Evolutionary conservation across 2,888 invertebrate genomes (phyloP).

Genomic region (Melinaea menophilus): DNA sequence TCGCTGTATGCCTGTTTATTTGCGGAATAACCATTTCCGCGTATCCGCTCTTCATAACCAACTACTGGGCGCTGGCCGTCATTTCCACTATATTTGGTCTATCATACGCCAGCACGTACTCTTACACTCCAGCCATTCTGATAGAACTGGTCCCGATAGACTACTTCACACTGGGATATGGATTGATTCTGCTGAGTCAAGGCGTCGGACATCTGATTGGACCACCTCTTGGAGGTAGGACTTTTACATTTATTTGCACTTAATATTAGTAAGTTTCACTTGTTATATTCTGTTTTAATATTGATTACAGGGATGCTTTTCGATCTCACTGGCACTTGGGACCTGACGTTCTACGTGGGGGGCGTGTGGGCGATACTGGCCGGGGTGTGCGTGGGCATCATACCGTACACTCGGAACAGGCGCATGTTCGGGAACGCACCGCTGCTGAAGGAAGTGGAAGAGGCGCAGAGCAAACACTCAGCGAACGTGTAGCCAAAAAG

Average conservation of each 20-base stretch:
- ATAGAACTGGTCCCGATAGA: slow-evolving; percentile 93
- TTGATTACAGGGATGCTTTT: slow-evolving; percentile 53
- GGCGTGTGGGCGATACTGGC: slow-evolving; percentile 61
- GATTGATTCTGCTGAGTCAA: slow-evolving; percentile 90
- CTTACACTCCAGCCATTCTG: slow-evolving; percentile 92
- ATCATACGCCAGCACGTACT: slow-evolving; percentile 93
- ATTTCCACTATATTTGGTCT: slow-evolving; percentile 87
- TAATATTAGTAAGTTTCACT: background rate
- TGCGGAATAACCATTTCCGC: slow-evolving; percentile 80
- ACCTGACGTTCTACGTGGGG: slow-evolving; percentile 63
- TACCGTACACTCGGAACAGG: slow-evolving; percentile 56
- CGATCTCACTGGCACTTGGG: slow-evolving; percentile 60
- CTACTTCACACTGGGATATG: slow-evolving; percentile 94
- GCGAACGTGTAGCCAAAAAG: slow-evolving; percentile 30
- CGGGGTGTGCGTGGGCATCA: slow-evolving; percentile 56
- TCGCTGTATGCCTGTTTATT: slow-evolving; percentile 85
- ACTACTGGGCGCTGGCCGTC: slow-evolving; percentile 67
- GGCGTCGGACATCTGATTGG: slow-evolving; percentile 96
- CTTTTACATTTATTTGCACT: background rate
- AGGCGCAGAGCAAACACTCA: slow-evolving; percentile 31
- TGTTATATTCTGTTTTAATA: background rate
- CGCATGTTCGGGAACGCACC: slow-evolving; percentile 58
- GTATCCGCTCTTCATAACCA: slow-evolving; percentile 77
- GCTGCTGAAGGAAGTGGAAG: slow-evolving; percentile 53
- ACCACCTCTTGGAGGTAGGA: slow-evolving; percentile 91